Conservation (phyloP, 2,888 invertebrate species). For the Meganola albula region DNA sequence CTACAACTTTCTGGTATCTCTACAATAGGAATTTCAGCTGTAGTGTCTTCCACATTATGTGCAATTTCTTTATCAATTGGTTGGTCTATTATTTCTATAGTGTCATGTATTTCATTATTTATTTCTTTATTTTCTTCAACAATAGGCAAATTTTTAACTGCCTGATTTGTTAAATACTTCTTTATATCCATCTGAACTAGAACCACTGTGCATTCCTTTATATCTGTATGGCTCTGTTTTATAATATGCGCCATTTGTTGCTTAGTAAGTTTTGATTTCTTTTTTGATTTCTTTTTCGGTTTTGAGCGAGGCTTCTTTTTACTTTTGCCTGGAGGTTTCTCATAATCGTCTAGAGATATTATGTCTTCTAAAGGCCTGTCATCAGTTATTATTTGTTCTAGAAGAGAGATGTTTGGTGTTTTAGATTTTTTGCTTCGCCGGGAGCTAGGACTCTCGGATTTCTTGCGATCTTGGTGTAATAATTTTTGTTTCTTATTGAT, state of each 20-base stretch:
- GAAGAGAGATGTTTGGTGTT: conserved; percentile 59
- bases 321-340: conserved; percentile 35
- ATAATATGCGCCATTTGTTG: conserved; percentile 25
- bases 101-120: no score
- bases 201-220: conserved; percentile 54
- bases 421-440: conserved; percentile 40
- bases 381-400: conserved; percentile 65
- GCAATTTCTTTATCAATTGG: no score
- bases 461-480: conserved; percentile 30
- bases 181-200: conserved; percentile 43
- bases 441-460: conserved; percentile 41
- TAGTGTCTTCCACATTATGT: no score
- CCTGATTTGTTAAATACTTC: conserved; percentile 33
- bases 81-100: no score
- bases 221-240: conserved; percentile 18
- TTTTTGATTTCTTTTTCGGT: conserved; percentile 28
- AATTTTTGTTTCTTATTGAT: conserved; percentile 35
- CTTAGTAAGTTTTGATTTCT: conserved; percentile 19
- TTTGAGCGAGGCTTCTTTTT: conserved; percentile 32
- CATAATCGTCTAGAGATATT: conserved; percentile 59
- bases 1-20: no score
- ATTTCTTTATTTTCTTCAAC: no score
- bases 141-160: no score
- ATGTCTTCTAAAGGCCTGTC: conserved; percentile 64
- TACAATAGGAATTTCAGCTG: no score